Percentiles rank a stretch among this genome's conserved stretches.
phyloP scores from a whole-genome alignment of 2,113 vertebrate species.

The Oreotrochilus melanogaster region DNA sequence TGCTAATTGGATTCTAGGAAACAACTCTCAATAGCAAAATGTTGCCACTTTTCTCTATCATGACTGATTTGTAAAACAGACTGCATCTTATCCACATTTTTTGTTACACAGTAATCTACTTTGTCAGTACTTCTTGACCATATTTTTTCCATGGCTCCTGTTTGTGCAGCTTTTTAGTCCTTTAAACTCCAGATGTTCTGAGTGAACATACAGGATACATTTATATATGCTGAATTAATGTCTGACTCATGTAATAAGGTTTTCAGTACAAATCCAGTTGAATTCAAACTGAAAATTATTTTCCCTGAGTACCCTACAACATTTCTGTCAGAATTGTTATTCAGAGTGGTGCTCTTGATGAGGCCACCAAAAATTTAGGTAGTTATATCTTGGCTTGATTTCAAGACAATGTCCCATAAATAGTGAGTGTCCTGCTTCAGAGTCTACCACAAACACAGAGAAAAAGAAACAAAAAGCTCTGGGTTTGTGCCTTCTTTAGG shows the following conservation, averaged over 20 bases:
- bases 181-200: neutral
- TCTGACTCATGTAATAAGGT: neutral
- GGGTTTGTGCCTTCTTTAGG: neutral
- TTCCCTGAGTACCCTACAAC: neutral
- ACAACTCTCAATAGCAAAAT: neutral
- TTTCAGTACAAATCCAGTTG: neutral
- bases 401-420: fast-evolving
- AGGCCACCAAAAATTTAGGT: neutral
- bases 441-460: fast-evolving
- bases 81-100: neutral
- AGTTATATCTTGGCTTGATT: neutral
- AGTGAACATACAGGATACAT: neutral
- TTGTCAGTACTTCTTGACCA: neutral
- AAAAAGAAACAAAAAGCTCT: neutral
- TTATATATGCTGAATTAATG: neutral
- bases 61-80: neutral
- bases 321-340: neutral
- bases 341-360: neutral
- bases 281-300: neutral
- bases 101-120: neutral
- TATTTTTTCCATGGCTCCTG: neutral
- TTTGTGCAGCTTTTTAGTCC: neutral
- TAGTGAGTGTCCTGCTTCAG: neutral
- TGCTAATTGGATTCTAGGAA: neutral
- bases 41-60: neutral